Percentiles rank a stretch among this genome's conserved stretches.
Evolutionary conservation across 2,888 invertebrate species (phyloP).

Genomic region (Margaritifera margaritifera): DNA sequence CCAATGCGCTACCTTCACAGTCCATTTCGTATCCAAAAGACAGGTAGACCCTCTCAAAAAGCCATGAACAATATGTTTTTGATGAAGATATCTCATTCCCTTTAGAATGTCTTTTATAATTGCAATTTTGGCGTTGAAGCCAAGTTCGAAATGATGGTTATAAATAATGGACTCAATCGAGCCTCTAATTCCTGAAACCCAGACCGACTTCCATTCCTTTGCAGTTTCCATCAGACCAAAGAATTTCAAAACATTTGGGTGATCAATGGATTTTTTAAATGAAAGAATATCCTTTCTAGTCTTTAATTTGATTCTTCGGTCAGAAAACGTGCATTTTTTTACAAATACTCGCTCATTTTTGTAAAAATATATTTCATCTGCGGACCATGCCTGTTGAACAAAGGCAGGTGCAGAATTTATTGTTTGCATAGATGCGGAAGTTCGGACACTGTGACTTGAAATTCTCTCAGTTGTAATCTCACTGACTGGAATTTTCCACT

Average conservation of each 20-base stretch:
- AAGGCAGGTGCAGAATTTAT: conserved; percentile 38
- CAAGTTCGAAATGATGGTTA: conserved; percentile 57
- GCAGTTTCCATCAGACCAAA: conserved; percentile 61
- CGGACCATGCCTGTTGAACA: conserved; percentile 8
- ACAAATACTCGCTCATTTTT: conserved; percentile 10
- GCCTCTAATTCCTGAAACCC: conserved; percentile 31
- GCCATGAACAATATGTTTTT: conserved; percentile 64
- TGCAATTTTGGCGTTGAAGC: conserved; percentile 59
- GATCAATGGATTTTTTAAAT: conserved; percentile 55
- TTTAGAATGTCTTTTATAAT: conserved; percentile 55
- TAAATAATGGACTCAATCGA: conserved; percentile 59
- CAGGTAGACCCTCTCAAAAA: conserved; percentile 56
- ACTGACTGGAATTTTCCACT: conserved; percentile 59
- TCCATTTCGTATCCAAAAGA: conserved; percentile 66
- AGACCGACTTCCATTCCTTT: conserved; percentile 28
- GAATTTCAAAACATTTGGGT: conserved; percentile 60
- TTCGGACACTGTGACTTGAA: conserved; percentile 23
- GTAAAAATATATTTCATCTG: conserved; percentile 8
- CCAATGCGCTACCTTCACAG: conserved; percentile 67
- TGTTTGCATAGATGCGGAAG: conserved; percentile 27
- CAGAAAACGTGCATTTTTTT: conserved; percentile 7
- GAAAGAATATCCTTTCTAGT: conserved; percentile 51
- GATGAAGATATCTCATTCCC: conserved; percentile 66
- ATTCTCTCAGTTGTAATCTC: conserved; percentile 57
- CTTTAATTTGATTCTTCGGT: conserved; percentile 9